phyloP scores from a whole-genome alignment of 2,797 vertebrate genomes.

The Lithobates pipiens region DNA sequence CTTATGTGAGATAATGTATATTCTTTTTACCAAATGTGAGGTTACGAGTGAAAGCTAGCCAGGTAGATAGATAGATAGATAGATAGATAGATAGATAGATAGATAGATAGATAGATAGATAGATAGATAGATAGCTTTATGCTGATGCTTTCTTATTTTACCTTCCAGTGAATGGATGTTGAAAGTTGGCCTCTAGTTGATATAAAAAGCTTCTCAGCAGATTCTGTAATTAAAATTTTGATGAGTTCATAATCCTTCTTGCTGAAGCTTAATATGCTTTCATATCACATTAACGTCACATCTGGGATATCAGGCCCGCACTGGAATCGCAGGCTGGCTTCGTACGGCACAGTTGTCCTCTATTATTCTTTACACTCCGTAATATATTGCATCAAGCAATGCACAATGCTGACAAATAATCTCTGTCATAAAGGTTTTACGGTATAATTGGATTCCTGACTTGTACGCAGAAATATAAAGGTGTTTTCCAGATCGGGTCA shows the following conservation, averaged over 20 bases:
- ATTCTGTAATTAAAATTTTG: constrained; percentile 57
- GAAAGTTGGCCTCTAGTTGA: constrained; percentile 12
- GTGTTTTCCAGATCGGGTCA: constrained; percentile 40
- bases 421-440: constrained; percentile 56
- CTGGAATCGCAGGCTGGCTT: constrained; percentile 16
- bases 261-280: constrained; percentile 55
- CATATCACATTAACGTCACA: constrained; percentile 56
- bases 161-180: constrained; percentile 3
- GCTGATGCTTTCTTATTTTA: neutral
- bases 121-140: constrained; percentile 3
- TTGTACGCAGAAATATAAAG: constrained; percentile 40
- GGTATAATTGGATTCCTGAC: constrained; percentile 57
- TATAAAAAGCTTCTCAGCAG: constrained; percentile 40
- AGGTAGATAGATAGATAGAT: too few relatives aligned
- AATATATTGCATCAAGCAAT: constrained; percentile 54
- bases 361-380: constrained; percentile 51
- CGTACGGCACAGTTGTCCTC: constrained; percentile 44
- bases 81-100: too few relatives aligned
- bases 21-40: too few relatives aligned
- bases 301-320: constrained; percentile 54
- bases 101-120: neutral
- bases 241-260: constrained; percentile 57
- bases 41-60: too few relatives aligned
- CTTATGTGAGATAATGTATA: too few relatives aligned
- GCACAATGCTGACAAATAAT: constrained; percentile 48